A percentile compares a stretch with the other conserved stretches of the same genome.
Conservation (phyloP, 2,113 vertebrate species). For the Telmatochromis sp. region DNA sequence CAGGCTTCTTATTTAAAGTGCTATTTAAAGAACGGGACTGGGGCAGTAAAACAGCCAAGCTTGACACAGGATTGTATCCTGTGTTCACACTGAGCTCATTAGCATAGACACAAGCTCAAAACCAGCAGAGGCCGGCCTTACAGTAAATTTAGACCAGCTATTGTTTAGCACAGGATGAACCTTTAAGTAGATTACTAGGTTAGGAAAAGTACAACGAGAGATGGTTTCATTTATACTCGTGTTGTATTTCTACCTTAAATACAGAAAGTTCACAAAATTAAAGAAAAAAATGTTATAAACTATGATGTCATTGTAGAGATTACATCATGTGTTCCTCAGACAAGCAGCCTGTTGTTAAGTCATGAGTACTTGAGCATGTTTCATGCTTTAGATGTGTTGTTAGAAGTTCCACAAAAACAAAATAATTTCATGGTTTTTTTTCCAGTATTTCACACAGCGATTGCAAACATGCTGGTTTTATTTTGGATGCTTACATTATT, state of each 20-base stretch:
- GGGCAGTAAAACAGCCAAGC: not conserved
- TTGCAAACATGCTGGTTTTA: not conserved
- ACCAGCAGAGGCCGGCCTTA: not conserved
- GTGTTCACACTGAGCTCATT: not conserved
- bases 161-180: not conserved
- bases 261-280: not conserved
- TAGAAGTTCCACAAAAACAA: not conserved
- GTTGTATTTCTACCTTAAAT: not conserved
- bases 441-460: not conserved
- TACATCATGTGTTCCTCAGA: not conserved
- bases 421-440: accelerated
- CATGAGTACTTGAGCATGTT: not conserved
- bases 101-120: not conserved
- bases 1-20: not conserved
- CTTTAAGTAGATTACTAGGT: not conserved
- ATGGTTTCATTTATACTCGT: not conserved
- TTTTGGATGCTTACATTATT: not conserved
- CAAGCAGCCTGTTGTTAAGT: not conserved
- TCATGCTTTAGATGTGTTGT: not conserved
- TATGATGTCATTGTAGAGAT: not conserved
- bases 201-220: not conserved
- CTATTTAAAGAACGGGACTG: slow-evolving; percentile 18
- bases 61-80: not conserved
- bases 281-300: not conserved
- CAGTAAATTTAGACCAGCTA: not conserved